Base-by-base conservation (phyloP, 1,140 invertebrate species). In the Tyrophagus putrescentiae region DNA sequence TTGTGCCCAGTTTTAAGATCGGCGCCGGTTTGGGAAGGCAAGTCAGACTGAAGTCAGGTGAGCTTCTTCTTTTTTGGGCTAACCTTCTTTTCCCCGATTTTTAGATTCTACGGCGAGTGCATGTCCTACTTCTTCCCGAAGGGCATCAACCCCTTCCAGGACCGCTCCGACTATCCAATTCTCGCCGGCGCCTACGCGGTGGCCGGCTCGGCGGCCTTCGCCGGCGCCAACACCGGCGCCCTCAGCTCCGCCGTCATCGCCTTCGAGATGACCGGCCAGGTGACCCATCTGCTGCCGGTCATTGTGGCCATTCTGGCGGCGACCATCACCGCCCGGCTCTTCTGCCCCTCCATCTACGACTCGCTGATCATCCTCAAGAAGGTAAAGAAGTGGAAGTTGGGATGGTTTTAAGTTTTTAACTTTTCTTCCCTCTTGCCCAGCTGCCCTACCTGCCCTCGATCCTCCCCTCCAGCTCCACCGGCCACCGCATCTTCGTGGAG, bases 251-350 rank as follows among this genome's bases (percentile, higher is more conserved):
- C 90, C 62, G 92, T 98, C 52, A 98, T 98, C 65, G 86, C 95
- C 36, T 95, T 96, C 72, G 94, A 98, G 75, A 88, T 98, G 82
- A 98, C 94, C 1, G 92, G 92, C 48, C 90, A 97, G 74, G 90
- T 98, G 64, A 92, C 88, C 7, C 92, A 98, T 68, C 84, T 98
- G 25, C 81, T 98, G 36, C 94, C 94, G 0, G 87, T 96, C 54
- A 94, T 98, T 84, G 76, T 94, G 64, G 86, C 90, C 3, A 89
- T 95, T 0, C 72, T 95, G 42, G 86, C 92, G 52, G 84, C 90
- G 41, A 98, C 97, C 75, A 92, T 90, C 1, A 83, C 95, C 28
- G 90, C 91, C 0, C 82, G 89, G 18, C 74, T 89, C 11, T 77
- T 98, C 0, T 89, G 95, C 68, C 94, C 94, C 0, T 98, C 92